Conservation (phyloP, 2,113 vertebrate species). For the Nicator chloris region DNA sequence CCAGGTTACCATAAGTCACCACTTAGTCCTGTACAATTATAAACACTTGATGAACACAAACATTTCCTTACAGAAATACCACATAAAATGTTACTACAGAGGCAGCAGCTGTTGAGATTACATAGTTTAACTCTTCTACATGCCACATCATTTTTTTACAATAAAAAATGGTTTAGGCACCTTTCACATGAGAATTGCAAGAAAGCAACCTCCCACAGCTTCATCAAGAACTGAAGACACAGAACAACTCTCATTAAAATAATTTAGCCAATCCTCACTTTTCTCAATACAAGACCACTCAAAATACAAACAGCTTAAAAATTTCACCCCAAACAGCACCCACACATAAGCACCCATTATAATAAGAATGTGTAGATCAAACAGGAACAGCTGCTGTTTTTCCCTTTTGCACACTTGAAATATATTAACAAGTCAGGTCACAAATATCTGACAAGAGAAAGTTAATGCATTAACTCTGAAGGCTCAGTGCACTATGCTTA, state of each 20-base stretch:
- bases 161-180: background rate
- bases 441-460: background rate
- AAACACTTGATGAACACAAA: background rate
- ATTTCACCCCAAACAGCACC: background rate
- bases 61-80: background rate
- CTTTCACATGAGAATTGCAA: background rate
- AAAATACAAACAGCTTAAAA: background rate
- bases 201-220: background rate
- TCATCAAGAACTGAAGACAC: background rate
- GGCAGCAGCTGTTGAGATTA: background rate
- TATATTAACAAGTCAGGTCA: background rate
- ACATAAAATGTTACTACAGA: background rate
- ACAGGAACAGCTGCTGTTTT: background rate
- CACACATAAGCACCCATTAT: background rate
- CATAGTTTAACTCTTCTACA: background rate
- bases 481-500: background rate
- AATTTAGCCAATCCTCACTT: background rate
- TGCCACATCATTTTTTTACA: background rate
- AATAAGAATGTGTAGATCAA: background rate
- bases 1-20: background rate
- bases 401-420: background rate
- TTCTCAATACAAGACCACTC: background rate
- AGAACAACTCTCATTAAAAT: background rate
- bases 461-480: background rate
- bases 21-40: background rate